Evolutionary conservation across 1,140 invertebrate genomes (phyloP), one percentile per base, ranked within the genome.

Genomic region (Polypedilum pembai): DNA sequence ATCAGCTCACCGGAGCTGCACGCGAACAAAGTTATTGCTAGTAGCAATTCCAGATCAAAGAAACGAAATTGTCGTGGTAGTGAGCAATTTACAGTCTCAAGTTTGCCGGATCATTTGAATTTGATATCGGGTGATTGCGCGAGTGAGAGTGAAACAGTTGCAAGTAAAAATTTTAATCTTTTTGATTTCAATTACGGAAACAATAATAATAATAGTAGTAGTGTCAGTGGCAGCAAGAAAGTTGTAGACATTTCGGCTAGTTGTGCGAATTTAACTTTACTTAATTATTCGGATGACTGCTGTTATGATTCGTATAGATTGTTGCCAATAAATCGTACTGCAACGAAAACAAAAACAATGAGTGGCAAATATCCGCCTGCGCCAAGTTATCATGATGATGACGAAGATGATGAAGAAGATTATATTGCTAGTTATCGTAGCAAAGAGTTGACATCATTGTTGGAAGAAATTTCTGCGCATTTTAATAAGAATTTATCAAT

Each of bases 401-500:
- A 69, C 7, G 65, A 69, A 1, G 65, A 69, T 20, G 65, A 69
- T 0, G 65, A 69, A 5, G 65, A 69, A 1, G 65, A 18, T 18
- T 69, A 21, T 20, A 69, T 45, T 17, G 72, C 17, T 63, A 73
- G 1, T 56, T 20, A 56, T 45, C 21, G 41, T 21, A 74, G 74
- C 73, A 56, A 40, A 76, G 73, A 73, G 66, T 41, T 66, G 0
- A 74, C 73, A 76, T 82, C 80, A 74, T 73, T 82, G 75, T 74
- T 82, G 15, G 81, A 82, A 74, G 81, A 82, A 33, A 76, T 82
- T 2, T 82, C 81, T 66, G 77, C 79, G n/a, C 80, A 86, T 77
- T 86, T 85, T 76, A 85, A 86, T 74, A 82, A 82, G 4, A 84
- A 85, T 74, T 79, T 85, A 3, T 86, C 85, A 1, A 86, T 86